phyloP scores from a whole-genome alignment of 2,797 vertebrate species.

The Sebastes umbrosus region DNA sequence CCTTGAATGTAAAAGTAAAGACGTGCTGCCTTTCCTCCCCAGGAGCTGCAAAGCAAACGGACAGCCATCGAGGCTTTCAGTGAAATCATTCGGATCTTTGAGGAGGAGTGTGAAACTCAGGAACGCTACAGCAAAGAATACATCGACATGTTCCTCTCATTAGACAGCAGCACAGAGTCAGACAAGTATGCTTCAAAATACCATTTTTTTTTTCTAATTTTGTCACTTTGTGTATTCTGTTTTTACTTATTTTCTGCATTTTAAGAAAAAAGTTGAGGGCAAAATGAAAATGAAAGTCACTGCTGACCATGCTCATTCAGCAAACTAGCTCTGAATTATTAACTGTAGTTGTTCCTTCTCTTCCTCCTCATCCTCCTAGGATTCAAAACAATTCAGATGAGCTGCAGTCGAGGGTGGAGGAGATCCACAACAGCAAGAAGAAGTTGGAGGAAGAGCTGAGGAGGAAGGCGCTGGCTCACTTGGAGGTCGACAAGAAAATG shows the following conservation, averaged over 20 bases:
- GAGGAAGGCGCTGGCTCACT: conserved; percentile 86
- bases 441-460: conserved; percentile 92
- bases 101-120: conserved; percentile 92
- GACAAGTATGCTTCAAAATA: conserved; percentile 80
- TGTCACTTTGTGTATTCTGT: not conserved
- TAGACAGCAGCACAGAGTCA: conserved; percentile 88
- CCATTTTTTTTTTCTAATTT: not conserved
- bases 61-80: conserved; percentile 93
- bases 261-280: not conserved
- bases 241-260: not conserved
- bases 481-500: conserved; percentile 91
- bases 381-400: conserved; percentile 90
- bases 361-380: conserved; percentile 59
- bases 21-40: not conserved
- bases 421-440: conserved; percentile 92
- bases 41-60: conserved; percentile 94
- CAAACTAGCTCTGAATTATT: not conserved
- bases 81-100: conserved; percentile 94
- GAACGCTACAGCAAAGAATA: conserved; percentile 93
- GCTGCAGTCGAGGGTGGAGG: conserved; percentile 88
- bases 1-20: not conserved
- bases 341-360: not conserved
- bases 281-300: not conserved
- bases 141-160: conserved; percentile 89
- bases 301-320: not conserved